Percentiles rank a stretch among this genome's conserved stretches.
These are phyloP conservation scores for Panorpa germanica DNA, from an alignment of 2,888 invertebrate species.

Conservation along the genomic window DNA sequence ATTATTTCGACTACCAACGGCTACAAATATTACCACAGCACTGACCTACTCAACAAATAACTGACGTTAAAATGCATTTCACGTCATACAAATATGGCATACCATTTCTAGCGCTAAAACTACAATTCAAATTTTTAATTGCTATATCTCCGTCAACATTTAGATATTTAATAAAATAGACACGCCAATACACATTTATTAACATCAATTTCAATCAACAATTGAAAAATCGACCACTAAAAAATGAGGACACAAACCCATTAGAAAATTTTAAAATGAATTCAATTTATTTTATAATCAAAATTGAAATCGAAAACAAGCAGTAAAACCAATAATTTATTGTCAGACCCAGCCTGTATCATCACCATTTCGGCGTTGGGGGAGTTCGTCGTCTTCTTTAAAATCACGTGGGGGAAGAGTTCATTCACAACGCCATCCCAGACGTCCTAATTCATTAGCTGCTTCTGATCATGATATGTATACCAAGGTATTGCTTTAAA, in stretches of 20 bases:
- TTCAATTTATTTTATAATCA: not conserved
- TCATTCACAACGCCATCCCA: conserved; percentile 15
- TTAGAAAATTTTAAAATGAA: not conserved
- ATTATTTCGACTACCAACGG: too few relatives aligned
- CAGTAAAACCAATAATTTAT: not conserved
- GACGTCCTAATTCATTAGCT: conserved; percentile 27
- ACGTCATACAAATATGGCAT: too few relatives aligned
- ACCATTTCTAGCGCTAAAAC: too few relatives aligned
- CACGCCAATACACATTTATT: not conserved
- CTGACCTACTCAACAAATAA: too few relatives aligned
- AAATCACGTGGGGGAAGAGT: conserved; percentile 33
- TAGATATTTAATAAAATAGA: conserved; percentile 4
- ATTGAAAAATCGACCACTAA: conserved; percentile 1
- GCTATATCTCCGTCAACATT: too few relatives aligned
- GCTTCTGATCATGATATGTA: conserved; percentile 30
- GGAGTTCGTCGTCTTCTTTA: conserved; percentile 40
- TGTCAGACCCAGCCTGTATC: conserved; percentile 15
- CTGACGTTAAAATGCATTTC: too few relatives aligned
- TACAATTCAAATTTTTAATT: too few relatives aligned
- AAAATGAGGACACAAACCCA: not conserved
- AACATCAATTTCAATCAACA: conserved; percentile 1
- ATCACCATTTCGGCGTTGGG: conserved; percentile 30
- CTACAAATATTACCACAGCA: too few relatives aligned
- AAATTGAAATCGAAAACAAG: not conserved
- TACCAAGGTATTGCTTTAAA: conserved; percentile 27